These are phyloP conservation scores for Sebastes taczanowskii DNA, from an alignment of 2,797 vertebrate genomes.

Conservation along the genomic window DNA sequence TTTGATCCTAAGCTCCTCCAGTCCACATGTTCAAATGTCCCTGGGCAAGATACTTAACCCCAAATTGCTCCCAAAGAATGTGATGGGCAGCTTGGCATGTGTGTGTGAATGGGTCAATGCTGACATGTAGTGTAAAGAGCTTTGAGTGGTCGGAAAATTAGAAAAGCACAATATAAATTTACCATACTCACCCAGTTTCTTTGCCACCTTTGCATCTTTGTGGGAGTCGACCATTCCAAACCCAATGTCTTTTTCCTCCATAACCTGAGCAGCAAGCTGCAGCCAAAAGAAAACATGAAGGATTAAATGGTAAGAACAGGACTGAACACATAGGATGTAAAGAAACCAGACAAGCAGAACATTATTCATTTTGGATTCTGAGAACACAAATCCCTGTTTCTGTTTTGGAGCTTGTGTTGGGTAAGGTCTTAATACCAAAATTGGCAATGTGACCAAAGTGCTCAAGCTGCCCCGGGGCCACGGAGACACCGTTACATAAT, in stretches of 20 bases:
- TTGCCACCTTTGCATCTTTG: constrained; percentile 94
- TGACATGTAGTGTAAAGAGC: too few species aligned
- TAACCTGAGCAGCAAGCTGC: constrained; percentile 93
- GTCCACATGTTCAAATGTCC: too few species aligned
- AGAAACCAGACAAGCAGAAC: background rate
- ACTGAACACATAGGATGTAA: background rate
- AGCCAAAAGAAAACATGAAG: constrained; percentile 17
- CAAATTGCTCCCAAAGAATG: too few species aligned
- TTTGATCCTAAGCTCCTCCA: too few species aligned
- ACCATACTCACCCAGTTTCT: constrained; percentile 88
- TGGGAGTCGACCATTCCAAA: constrained; percentile 94
- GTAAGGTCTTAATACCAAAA: constrained; percentile 25
- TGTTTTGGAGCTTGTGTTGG: background rate
- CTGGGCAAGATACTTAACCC: too few species aligned
- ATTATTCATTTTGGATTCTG: background rate
- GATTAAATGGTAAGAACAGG: background rate
- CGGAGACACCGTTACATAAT: constrained; percentile 65
- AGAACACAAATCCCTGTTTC: background rate
- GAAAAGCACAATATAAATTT: too few species aligned
- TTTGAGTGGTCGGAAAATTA: too few species aligned
- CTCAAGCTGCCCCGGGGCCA: constrained; percentile 10
- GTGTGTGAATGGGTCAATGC: too few species aligned
- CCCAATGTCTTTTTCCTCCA: constrained; percentile 92
- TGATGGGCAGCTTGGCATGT: too few species aligned
- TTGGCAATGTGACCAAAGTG: constrained; percentile 45